phyloP scores from a whole-genome alignment of 2,797 vertebrate species.

The Clarias platycephalus region DNA sequence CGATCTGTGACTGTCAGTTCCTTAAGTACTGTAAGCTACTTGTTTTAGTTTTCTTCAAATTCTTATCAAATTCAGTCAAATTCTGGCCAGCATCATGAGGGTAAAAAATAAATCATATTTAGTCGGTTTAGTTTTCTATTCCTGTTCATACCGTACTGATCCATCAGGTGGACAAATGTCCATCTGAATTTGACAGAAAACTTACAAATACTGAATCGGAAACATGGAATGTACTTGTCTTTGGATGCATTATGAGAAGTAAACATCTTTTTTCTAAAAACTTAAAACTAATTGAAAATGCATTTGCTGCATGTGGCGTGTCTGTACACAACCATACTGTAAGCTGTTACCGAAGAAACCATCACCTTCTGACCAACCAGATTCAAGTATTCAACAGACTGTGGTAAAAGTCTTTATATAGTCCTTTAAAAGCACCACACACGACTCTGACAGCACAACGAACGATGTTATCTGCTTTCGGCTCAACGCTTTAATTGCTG shows the following conservation, averaged over 20 bases:
- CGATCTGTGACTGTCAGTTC: neutral
- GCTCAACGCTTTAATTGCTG: neutral
- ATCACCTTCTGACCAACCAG: neutral
- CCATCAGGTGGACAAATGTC: neutral
- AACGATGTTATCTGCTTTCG: neutral
- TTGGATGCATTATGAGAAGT: neutral
- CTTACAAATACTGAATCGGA: neutral
- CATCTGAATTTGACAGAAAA: neutral
- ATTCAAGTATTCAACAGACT: neutral
- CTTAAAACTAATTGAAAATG: neutral
- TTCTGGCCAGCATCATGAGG: neutral
- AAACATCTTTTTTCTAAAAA: neutral
- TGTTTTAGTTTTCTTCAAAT: neutral
- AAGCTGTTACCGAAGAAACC: no score
- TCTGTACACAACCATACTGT: no score
- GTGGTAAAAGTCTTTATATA: neutral
- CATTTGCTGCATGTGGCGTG: neutral
- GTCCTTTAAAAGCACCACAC: neutral
- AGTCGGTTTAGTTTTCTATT: neutral
- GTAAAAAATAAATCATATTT: neutral
- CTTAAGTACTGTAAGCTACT: neutral
- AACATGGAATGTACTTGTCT: neutral
- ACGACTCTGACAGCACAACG: neutral
- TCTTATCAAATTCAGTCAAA: neutral
- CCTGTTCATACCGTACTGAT: no score